Evolutionary conservation across 1,140 invertebrate species (phyloP).

Genomic region (Potamilus streckersoni): DNA sequence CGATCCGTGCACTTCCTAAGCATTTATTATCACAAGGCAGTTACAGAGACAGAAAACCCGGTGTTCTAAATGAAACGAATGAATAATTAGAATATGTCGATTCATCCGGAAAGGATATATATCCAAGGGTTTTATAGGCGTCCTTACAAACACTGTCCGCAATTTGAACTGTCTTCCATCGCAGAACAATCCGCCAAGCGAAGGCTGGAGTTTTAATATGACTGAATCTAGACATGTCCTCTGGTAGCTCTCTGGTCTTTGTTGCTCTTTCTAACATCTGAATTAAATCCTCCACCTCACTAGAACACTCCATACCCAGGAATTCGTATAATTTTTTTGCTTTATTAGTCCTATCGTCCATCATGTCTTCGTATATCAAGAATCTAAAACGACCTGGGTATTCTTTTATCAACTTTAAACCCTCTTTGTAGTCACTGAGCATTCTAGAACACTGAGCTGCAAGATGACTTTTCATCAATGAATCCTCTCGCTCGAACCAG

Average conservation of each 20-base stretch:
- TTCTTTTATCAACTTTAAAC: neutral
- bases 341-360: neutral
- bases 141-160: constrained; percentile 12
- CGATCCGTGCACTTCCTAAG: no score
- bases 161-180: constrained; percentile 1
- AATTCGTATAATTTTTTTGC: constrained; percentile 9
- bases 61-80: no score
- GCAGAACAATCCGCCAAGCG: constrained; percentile 16
- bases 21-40: no score
- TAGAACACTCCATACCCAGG: constrained; percentile 9
- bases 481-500: neutral
- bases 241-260: neutral
- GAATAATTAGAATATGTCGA: no score
- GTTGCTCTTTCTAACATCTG: neutral
- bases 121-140: constrained; percentile 6
- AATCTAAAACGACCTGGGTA: constrained; percentile 20
- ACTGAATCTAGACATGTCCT: neutral
- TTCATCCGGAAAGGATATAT: neutral
- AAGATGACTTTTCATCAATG: constrained; percentile 5
- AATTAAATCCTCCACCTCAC: neutral
- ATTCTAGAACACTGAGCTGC: constrained; percentile 14
- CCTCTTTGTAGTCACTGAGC: constrained; percentile 7
- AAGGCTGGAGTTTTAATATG: constrained; percentile 11
- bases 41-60: no score
- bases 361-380: constrained; percentile 22